phyloP scores from a whole-genome alignment of 1,140 invertebrate genomes.

The Gerris buenoi region DNA sequence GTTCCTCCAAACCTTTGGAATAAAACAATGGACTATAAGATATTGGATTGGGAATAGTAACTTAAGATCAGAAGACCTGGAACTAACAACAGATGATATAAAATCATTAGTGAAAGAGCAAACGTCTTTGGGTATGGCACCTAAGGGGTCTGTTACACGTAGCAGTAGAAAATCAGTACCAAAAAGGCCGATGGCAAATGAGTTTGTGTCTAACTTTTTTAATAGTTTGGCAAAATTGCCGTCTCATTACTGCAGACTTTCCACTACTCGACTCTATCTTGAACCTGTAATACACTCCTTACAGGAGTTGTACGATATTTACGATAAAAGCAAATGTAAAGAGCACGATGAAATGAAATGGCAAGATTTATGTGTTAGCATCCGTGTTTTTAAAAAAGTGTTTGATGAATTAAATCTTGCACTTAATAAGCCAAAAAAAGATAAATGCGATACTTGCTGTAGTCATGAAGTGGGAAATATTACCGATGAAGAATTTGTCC shows the following conservation, averaged over 20 bases:
- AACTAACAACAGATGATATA: neutral
- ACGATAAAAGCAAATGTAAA: neutral
- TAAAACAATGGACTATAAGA: neutral
- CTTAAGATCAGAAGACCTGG: neutral
- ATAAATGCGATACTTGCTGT: neutral
- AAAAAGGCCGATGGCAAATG: neutral
- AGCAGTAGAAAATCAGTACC: neutral
- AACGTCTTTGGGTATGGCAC: neutral
- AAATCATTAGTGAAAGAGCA: neutral
- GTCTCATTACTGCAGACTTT: neutral
- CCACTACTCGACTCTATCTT: neutral
- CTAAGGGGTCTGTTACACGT: neutral
- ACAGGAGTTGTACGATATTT: neutral
- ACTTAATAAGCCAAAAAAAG: neutral
- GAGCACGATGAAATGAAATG: neutral
- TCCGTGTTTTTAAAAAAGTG: neutral
- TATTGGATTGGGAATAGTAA: neutral
- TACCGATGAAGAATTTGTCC: neutral
- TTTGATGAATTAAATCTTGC: neutral
- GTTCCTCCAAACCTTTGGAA: neutral
- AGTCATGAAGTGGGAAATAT: neutral
- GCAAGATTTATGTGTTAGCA: neutral
- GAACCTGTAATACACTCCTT: neutral
- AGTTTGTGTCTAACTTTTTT: neutral
- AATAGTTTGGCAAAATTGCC: neutral